Evolutionary conservation across 2,113 vertebrate genomes (phyloP).

Genomic region (Muntiacus reevesi): DNA sequence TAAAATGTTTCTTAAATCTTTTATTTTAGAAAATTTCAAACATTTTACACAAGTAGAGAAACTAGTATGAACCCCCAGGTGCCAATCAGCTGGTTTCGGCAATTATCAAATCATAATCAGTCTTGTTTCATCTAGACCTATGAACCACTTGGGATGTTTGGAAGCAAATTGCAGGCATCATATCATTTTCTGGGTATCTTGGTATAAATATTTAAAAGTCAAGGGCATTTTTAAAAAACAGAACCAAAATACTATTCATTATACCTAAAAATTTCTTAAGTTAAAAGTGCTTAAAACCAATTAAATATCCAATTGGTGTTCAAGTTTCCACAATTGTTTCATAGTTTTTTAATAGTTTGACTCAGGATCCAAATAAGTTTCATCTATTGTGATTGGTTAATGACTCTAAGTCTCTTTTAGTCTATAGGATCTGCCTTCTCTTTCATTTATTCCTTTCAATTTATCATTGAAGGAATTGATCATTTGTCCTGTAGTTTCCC

Average conservation of each 20-base stretch:
- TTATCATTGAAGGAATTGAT: not conserved
- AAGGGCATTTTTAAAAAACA: not conserved
- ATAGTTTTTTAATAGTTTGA: not conserved
- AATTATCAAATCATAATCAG: not conserved
- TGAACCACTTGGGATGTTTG: not conserved
- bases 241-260: not conserved
- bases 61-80: not conserved
- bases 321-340: not conserved
- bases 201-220: conserved; percentile 32
- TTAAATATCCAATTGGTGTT: not conserved
- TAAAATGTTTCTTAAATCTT: not conserved
- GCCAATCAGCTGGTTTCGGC: not conserved
- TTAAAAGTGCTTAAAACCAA: not conserved
- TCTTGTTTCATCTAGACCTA: not conserved
- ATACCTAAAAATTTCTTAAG: not conserved
- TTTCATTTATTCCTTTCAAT: not conserved
- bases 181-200: not conserved
- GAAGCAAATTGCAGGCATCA: not conserved
- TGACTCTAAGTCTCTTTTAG: not conserved
- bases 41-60: not conserved
- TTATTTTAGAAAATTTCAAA: not conserved
- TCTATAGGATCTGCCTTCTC: not conserved
- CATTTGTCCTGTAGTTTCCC: not conserved
- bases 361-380: not conserved
- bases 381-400: not conserved